Conservation (phyloP, 2,797 vertebrate genomes). For the Podarcis siculus region DNA sequence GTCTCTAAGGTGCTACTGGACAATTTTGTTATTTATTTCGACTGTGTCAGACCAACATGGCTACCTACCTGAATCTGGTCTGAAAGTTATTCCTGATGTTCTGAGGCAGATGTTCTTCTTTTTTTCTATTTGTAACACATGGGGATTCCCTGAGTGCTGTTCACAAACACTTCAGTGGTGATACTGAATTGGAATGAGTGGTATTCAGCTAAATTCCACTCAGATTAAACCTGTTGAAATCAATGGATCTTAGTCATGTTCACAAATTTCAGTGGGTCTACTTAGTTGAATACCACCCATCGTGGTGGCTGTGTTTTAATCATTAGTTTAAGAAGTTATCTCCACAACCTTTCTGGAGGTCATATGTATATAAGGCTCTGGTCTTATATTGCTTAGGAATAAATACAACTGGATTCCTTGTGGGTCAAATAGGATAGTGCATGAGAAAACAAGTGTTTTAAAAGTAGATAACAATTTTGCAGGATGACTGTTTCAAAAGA, state of each 20-base stretch:
- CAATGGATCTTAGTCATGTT: no score
- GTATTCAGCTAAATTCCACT: no score
- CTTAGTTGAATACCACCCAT: neutral
- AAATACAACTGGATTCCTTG: neutral
- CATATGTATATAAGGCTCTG: neutral
- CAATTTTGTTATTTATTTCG: no score
- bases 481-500: neutral
- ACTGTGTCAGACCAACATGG: no score
- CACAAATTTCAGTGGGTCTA: no score
- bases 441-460: neutral
- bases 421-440: neutral
- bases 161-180: neutral
- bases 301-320: neutral
- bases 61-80: no score
- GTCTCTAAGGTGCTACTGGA: no score
- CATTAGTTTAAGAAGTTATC: neutral
- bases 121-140: no score
- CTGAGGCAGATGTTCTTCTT: neutral
- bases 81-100: no score
- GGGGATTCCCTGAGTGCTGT: neutral
- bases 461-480: no score
- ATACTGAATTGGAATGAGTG: neutral
- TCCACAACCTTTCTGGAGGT: neutral
- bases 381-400: neutral
- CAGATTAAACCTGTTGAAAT: no score